phyloP scores from a whole-genome alignment of 2,797 vertebrate genomes.

The Ctenopoma multispine region DNA sequence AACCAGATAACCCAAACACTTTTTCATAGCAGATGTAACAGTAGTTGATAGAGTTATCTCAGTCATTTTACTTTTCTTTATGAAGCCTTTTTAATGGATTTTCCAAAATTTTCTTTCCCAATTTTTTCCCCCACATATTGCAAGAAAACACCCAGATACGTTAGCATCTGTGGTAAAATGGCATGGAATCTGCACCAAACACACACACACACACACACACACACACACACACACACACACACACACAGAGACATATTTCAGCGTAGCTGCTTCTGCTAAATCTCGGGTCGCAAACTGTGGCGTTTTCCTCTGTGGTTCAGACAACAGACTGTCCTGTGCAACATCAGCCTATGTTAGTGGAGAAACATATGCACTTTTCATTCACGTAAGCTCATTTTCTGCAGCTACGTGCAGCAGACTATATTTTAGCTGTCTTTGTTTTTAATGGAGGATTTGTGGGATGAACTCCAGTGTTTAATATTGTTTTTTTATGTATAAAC shows the following conservation, averaged over 20 bases:
- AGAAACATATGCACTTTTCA: slow-evolving; percentile 29
- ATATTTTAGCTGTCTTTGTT: slow-evolving; percentile 25
- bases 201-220: slow-evolving; percentile 47
- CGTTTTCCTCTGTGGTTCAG: slow-evolving; percentile 47
- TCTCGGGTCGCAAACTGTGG: slow-evolving; percentile 51
- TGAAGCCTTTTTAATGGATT: slow-evolving; percentile 59
- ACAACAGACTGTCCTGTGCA: slow-evolving; percentile 47
- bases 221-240: slow-evolving; percentile 42
- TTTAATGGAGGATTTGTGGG: slow-evolving; percentile 10
- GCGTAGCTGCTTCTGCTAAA: slow-evolving; percentile 70
- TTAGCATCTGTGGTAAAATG: slow-evolving; percentile 63
- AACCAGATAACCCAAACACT: slow-evolving; percentile 77
- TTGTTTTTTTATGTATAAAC: slow-evolving; percentile 42
- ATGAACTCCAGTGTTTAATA: slow-evolving; percentile 41
- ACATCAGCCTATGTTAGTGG: slow-evolving; percentile 35
- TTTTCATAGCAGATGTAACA: slow-evolving; percentile 77
- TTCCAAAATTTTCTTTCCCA: slow-evolving; percentile 47
- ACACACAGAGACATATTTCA: slow-evolving; percentile 60
- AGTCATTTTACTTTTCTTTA: slow-evolving; percentile 56
- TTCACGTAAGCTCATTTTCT: slow-evolving; percentile 35
- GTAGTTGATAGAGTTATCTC: slow-evolving; percentile 46
- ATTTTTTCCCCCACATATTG: slow-evolving; percentile 63
- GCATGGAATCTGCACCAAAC: slow-evolving; percentile 72
- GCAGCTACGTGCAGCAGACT: slow-evolving; percentile 38
- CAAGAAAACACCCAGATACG: slow-evolving; percentile 79